These are phyloP conservation scores for Melanotaenia nigrans DNA, from an alignment of 2,797 vertebrate genomes.

Conservation along the genomic window DNA sequence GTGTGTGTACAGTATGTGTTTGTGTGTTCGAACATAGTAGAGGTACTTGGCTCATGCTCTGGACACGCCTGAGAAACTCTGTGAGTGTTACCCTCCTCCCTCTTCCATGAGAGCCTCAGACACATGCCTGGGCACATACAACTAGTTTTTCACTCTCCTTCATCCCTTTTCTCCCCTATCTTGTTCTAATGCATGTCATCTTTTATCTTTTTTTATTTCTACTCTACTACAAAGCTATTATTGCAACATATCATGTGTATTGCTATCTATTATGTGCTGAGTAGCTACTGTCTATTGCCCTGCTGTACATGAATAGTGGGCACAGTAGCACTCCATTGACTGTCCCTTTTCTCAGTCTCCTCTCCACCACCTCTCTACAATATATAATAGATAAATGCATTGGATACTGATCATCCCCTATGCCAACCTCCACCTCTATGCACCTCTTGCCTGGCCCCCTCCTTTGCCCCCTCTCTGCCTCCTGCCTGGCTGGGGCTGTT, in stretches of 20 bases:
- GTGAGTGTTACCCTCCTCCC: constrained; percentile 74
- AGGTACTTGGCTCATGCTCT: constrained; percentile 73
- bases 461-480: constrained; percentile 64
- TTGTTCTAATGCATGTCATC: constrained; percentile 50
- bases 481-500: constrained; percentile 75
- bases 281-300: constrained; percentile 44
- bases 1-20: constrained; percentile 6
- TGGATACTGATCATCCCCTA: constrained; percentile 69
- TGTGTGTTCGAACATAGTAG: constrained; percentile 44
- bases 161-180: constrained; percentile 20
- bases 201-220: constrained; percentile 38
- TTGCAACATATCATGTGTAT: constrained; percentile 15
- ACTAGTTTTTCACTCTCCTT: constrained; percentile 64
- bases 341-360: constrained; percentile 15
- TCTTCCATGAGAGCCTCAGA: constrained; percentile 61
- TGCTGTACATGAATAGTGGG: constrained; percentile 8
- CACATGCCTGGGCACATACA: constrained; percentile 73
- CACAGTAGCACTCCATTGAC: constrained; percentile 7
- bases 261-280: constrained; percentile 50
- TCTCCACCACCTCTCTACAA: constrained; percentile 19
- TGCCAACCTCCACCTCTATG: constrained; percentile 70
- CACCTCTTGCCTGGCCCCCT: constrained; percentile 56
- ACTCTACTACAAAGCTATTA: constrained; percentile 31
- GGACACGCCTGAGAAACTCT: constrained; percentile 77
- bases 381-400: constrained; percentile 74